A percentile compares a stretch with the other conserved stretches of the same genome.
Conservation (phyloP, 2,888 invertebrate genomes). For the Plagodis dolabraria region DNA sequence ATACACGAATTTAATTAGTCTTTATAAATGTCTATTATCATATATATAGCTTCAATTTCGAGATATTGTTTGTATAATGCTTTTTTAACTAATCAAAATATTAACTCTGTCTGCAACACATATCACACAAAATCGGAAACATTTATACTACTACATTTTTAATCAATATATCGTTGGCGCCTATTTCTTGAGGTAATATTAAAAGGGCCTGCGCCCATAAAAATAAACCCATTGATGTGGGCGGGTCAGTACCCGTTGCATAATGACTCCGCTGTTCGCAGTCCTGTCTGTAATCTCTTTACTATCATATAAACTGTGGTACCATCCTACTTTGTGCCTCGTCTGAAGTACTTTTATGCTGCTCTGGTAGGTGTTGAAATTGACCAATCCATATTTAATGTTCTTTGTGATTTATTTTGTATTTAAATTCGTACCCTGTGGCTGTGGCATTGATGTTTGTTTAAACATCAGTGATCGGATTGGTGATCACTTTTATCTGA, state of each 20-base stretch:
- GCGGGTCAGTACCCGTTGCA: slow-evolving; percentile 65
- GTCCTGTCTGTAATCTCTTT: slow-evolving; percentile 9
- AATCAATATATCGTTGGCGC: too few species aligned
- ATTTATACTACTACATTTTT: too few species aligned
- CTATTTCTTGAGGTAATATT: slow-evolving; percentile 6
- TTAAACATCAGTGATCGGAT: too few species aligned
- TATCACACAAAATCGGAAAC: too few species aligned
- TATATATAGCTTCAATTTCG: too few species aligned
- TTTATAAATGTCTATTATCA: too few species aligned
- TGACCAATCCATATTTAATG: not conserved
- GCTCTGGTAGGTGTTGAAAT: not conserved
- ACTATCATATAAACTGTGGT: not conserved
- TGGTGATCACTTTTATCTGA: too few species aligned
- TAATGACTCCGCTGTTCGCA: slow-evolving; percentile 55
- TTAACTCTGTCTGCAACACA: too few species aligned
- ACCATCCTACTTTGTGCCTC: slow-evolving; percentile 8
- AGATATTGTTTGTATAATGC: too few species aligned
- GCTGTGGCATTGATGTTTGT: too few species aligned
- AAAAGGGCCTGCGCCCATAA: slow-evolving; percentile 42
- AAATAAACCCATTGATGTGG: slow-evolving; percentile 55
- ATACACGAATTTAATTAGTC: too few species aligned
- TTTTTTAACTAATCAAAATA: too few species aligned
- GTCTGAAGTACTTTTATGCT: not conserved
- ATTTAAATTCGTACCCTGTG: not conserved
- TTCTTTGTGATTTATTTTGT: not conserved